Evolutionary conservation across 2,888 invertebrate species (phyloP).

Genomic region (Hymenopus coronatus): DNA sequence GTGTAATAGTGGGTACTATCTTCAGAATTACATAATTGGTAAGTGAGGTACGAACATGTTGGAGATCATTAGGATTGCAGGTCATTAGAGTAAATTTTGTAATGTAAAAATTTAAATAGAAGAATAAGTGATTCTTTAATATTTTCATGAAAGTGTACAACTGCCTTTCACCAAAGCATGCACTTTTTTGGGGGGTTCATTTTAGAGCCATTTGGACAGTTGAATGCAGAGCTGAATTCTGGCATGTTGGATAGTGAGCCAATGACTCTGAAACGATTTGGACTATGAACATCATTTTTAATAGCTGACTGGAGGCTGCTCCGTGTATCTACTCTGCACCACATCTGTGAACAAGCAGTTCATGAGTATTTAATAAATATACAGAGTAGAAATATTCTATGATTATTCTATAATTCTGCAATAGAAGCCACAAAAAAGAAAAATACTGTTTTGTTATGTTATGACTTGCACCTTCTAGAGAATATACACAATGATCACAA

Average conservation of each 20-base stretch:
- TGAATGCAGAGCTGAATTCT: constrained; percentile 36
- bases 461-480: too few species aligned
- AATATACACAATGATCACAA: too few species aligned
- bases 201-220: constrained; percentile 33
- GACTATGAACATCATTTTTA: constrained; percentile 27
- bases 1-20: too few species aligned
- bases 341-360: constrained; percentile 26
- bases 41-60: too few species aligned
- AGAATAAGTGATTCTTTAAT: too few species aligned
- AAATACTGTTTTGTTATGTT: too few species aligned
- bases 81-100: too few species aligned
- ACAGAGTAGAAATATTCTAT: not conserved
- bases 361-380: not conserved
- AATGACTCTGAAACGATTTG: constrained; percentile 35
- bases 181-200: constrained; percentile 39
- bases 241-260: constrained; percentile 37
- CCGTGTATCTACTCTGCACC: constrained; percentile 30
- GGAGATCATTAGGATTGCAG: too few species aligned
- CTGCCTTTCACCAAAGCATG: constrained; percentile 31
- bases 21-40: too few species aligned
- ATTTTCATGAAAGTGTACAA: not conserved
- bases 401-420: too few species aligned
- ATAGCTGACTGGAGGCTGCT: constrained; percentile 17
- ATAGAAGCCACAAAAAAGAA: too few species aligned
- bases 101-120: too few species aligned